Base-by-base conservation (phyloP, 2,888 invertebrate genomes). In the Sipha maydis region DNA sequence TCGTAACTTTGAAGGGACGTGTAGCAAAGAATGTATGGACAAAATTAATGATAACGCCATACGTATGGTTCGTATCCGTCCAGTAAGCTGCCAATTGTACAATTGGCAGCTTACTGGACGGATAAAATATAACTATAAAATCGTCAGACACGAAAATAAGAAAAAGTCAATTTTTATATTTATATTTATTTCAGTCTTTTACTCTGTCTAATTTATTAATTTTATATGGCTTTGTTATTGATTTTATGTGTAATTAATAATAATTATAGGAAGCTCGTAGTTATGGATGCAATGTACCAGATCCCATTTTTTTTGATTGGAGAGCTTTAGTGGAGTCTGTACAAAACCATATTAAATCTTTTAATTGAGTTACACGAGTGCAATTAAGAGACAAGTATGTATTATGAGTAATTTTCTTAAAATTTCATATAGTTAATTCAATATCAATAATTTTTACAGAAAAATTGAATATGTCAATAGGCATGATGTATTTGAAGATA, bases 311-410 rank as follows among this genome's bases (percentile, higher is more conserved):
- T 90, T 95, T 95, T 90, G 93, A 95, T 92, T 97, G 98, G 98
- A 92, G 92, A 19, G 92, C 94, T 71, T 93, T 98, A 90, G 95
- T 94, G 31, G 94, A 95, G 91, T 94, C 95, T 56, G 96, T 98
- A 0, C 96, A 98, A 92, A 96, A 96, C 92, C 97, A 98, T 92
- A 95, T 98, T 89, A 97, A 97, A 91, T 97, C 97, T 8, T 96
- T 98, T n/a, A 98, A 98, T 92, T 98, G 98, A 98, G 97, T 97
- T 69, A 98, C 98, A 77, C 94, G 98, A 89, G 98, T 98, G 5
- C 96, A 97, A 92, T 94, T 98, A 77, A 94, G 97, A 90, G 97
- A 97, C 91, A 97, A 97, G 95, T 95, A 92, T 92, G 41, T 79
- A 34, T 76, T 77, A 31, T 34, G 82, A 82, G 56, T 28, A 14